These are phyloP conservation scores for Daubentonia madagascariensis DNA, from an alignment of 2,113 vertebrate genomes.

Conservation along the genomic window DNA sequence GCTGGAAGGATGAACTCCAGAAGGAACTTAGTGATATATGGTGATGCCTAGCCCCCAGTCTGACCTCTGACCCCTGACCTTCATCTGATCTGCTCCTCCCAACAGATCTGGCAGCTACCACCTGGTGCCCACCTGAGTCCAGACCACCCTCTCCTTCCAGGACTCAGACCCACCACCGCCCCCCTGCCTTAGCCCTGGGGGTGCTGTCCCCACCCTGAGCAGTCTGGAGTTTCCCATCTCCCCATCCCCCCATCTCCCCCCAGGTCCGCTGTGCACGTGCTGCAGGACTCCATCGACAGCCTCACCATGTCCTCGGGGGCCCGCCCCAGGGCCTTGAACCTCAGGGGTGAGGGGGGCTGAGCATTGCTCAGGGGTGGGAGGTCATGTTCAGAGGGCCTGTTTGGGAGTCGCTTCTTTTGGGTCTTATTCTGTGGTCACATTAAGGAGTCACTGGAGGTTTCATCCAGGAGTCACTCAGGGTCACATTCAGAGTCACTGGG, in stretches of 20 bases:
- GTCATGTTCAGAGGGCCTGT: neutral
- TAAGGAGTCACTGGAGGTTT: neutral
- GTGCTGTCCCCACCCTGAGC: neutral
- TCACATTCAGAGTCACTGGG: neutral
- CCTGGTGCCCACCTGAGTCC: neutral
- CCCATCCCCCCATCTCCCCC: neutral
- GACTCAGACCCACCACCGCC: neutral
- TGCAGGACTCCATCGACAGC: constrained; percentile 66
- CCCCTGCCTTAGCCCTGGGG: neutral
- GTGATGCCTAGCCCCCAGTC: constrained; percentile 48
- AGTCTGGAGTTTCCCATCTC: neutral
- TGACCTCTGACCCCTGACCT: neutral
- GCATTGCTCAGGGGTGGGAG: neutral
- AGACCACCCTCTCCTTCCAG: neutral
- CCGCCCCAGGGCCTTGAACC: neutral
- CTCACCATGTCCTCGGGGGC: neutral
- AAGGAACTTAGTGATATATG: constrained; percentile 77
- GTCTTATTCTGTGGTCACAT: neutral
- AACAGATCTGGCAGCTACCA: neutral
- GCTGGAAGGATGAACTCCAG: constrained; percentile 52
- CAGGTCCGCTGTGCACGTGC: constrained; percentile 72
- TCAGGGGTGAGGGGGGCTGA: constrained; percentile 21
- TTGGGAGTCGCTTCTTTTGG: neutral
- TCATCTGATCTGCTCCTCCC: neutral
- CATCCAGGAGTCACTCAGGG: neutral